Evolutionary conservation across 2,888 invertebrate species (phyloP), one percentile per base, ranked within the genome.

Genomic region (Alloscopus bannaensis): DNA sequence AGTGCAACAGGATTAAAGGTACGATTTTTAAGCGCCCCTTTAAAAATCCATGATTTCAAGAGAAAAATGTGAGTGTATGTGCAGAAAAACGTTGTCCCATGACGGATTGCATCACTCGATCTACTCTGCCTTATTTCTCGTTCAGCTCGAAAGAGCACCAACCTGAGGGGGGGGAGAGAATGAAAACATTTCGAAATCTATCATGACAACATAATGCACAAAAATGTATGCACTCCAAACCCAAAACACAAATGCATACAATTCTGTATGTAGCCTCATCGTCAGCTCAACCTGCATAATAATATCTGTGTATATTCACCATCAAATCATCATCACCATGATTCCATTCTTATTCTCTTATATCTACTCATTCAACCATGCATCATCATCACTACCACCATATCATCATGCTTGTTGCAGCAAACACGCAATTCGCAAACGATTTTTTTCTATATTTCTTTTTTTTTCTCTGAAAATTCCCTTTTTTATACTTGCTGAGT

Each of bases 41-140:
- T n/a, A n/a, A n/a, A n/a, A n/a, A n/a, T n/a, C n/a, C n/a, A n/a
- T n/a, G n/a, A n/a, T n/a, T n/a, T n/a, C n/a, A n/a, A n/a, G n/a
- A n/a, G n/a, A n/a, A n/a, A n/a, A n/a, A n/a, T n/a, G n/a, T n/a
- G n/a, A n/a, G n/a, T n/a, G n/a, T n/a, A n/a, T n/a, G n/a, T n/a
- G n/a, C n/a, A n/a, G n/a, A n/a, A n/a, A 69, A 76, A 66, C 20
- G 20, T 68, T 76, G 62, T 76, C 62, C 68, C 76, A 76, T 76
- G 76, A 76, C 76, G 76, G 76, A 76, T 76, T 76, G 59, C 76
- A 76, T 76, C 60, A 76, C 64, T 60, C 24, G 42, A n/a, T n/a
- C n/a, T n/a, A n/a, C n/a, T n/a, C n/a, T 29, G 65, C 47, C 47
- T 47, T 65, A 31, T 59, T 60, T 62, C 20, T 40, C 70, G 77